Percentiles rank a stretch among this genome's conserved stretches.
Conservation (phyloP, 2,888 invertebrate species). For the Scelioninae gen. 1 region DNA sequence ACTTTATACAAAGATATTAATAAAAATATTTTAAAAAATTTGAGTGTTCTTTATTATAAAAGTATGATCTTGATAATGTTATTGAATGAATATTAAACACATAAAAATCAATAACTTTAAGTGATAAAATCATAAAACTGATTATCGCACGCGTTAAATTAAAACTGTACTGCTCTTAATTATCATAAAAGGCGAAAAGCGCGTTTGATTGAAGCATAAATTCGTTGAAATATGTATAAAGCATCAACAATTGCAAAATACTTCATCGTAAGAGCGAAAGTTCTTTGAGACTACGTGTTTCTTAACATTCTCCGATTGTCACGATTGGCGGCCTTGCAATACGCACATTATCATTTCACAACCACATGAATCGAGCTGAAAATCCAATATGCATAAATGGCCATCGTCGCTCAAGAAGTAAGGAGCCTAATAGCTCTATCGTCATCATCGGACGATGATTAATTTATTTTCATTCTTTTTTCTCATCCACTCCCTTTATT, state of each 20-base stretch:
- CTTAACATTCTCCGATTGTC: conserved; percentile 72
- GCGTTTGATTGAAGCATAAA: conserved; percentile 53
- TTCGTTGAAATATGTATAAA: conserved; percentile 68
- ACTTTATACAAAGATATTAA: too few species aligned
- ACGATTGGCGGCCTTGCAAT: conserved; percentile 71
- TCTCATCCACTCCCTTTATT: neutral
- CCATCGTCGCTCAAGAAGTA: conserved; percentile 67
- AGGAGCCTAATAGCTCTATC: conserved; percentile 66
- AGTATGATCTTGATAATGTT: too few species aligned
- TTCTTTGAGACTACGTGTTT: conserved; percentile 69
- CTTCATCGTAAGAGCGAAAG: conserved; percentile 71
- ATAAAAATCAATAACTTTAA: conserved; percentile 17
- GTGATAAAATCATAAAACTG: neutral
- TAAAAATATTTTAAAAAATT: too few species aligned
- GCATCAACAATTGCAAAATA: conserved; percentile 70
- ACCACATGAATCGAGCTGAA: conserved; percentile 71
- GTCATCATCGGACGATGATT: conserved; percentile 60
- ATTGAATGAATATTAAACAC: neutral
- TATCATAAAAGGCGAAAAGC: conserved; percentile 59
- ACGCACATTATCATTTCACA: conserved; percentile 72
- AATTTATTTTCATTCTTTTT: conserved; percentile 35
- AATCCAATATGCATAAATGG: conserved; percentile 72
- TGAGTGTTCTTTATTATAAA: too few species aligned
- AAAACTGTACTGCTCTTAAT: conserved; percentile 32
- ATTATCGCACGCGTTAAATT: neutral